Conservation (phyloP, 2,888 invertebrate species). For the Sepioteuthis lessoniana region DNA sequence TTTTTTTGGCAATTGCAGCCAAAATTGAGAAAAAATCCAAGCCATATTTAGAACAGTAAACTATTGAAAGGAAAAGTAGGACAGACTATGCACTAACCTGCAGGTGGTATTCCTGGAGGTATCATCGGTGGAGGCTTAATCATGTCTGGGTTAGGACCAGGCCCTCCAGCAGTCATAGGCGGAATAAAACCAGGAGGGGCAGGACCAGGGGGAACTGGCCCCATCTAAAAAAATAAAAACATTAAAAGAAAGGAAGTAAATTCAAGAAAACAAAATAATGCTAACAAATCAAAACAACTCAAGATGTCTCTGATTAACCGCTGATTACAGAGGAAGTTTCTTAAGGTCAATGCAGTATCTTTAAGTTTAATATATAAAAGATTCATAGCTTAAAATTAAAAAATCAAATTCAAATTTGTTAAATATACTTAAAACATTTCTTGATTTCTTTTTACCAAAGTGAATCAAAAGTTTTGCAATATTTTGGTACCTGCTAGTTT, state of each 20-base stretch:
- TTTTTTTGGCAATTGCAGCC: no score
- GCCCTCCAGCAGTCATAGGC: slow-evolving; percentile 57
- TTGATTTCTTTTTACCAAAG: no score
- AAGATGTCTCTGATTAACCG: not conserved
- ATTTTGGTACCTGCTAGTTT: no score
- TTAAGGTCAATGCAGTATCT: no score
- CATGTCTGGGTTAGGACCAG: slow-evolving; percentile 53
- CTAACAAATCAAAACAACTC: not conserved
- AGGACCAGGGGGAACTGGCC: slow-evolving; percentile 54
- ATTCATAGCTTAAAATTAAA: no score
- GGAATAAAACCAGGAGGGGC: slow-evolving; percentile 59
- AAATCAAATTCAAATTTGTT: no score
- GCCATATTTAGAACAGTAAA: no score
- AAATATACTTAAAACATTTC: no score
- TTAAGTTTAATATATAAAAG: no score
- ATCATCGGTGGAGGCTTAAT: slow-evolving; percentile 58
- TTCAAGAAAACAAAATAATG: not conserved
- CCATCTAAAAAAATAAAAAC: slow-evolving; percentile 57
- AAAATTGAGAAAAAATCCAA: no score
- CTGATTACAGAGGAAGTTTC: no score
- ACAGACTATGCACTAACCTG: not conserved
- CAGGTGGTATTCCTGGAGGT: slow-evolving; percentile 58
- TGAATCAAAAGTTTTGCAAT: no score
- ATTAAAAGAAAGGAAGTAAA: not conserved
- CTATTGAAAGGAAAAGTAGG: not conserved